Evolutionary conservation across 30 jellyfish, hydroid and myxozoan species (phyloP).

Genomic region (Turritopsis rubra): DNA sequence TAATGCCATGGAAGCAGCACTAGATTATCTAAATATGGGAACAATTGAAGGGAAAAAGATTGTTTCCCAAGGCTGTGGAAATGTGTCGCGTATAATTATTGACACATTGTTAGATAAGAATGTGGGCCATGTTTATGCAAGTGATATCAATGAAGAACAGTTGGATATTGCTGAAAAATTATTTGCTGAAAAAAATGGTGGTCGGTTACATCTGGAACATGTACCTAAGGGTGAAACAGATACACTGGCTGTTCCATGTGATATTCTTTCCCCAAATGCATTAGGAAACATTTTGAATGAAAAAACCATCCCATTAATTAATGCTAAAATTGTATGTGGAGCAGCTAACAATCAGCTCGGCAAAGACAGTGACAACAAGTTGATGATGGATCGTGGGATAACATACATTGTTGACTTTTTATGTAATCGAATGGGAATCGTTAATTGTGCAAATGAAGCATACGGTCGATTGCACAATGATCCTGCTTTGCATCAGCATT

Average conservation of each 20-base stretch:
- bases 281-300: constrained; percentile 79
- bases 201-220: constrained; percentile 51
- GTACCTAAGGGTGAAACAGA: constrained; percentile 48
- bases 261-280: constrained; percentile 86
- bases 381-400: constrained; percentile 73
- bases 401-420: constrained; percentile 85
- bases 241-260: constrained; percentile 65
- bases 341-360: constrained; percentile 96
- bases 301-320: constrained; percentile 63
- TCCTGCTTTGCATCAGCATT: constrained; percentile 67
- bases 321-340: constrained; percentile 82
- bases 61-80: constrained; percentile 85
- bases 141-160: constrained; percentile 75
- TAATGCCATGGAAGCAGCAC: constrained; percentile 89
- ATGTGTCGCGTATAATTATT: constrained; percentile 73
- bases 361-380: constrained; percentile 62
- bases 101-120: constrained; percentile 58
- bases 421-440: constrained; percentile 90
- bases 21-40: constrained; percentile 61
- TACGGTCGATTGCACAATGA: constrained; percentile 79
- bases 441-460: constrained; percentile 86
- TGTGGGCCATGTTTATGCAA: constrained; percentile 68
- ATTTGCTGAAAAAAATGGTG: constrained; percentile 48
- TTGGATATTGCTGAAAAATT: constrained; percentile 47
- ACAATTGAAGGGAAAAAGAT: constrained; percentile 56